Percentiles rank a stretch among this genome's conserved stretches.
Evolutionary conservation across 2,888 invertebrate species (phyloP).

Genomic region (Macropis europaea): DNA sequence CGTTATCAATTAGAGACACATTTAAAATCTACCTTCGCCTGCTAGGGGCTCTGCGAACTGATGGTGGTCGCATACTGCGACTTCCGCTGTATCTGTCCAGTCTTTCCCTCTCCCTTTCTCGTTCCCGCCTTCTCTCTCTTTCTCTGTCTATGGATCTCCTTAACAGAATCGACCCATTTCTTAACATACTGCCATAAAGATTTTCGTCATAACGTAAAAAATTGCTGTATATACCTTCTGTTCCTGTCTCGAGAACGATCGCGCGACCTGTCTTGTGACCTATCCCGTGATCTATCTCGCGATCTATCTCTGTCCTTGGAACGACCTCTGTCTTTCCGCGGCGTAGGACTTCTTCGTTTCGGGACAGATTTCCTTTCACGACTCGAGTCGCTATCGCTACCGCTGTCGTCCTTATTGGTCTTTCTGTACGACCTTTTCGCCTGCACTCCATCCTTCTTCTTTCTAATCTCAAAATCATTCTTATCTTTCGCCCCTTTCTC

Average conservation of each 20-base stretch:
- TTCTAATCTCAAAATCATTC: constrained; percentile 86
- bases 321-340: constrained; percentile 77
- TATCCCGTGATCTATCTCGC: constrained; percentile 78
- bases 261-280: constrained; percentile 79
- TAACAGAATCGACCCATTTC: constrained; percentile 5
- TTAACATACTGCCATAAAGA: constrained; percentile 14
- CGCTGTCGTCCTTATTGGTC: constrained; percentile 91
- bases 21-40: constrained; percentile 73
- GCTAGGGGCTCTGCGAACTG: constrained; percentile 74
- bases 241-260: constrained; percentile 79
- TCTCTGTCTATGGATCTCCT: constrained; percentile 75
- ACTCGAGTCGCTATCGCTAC: constrained; percentile 82
- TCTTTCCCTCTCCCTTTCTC: constrained; percentile 76
- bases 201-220: neutral
- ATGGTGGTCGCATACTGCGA: constrained; percentile 78
- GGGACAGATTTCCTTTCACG: constrained; percentile 81
- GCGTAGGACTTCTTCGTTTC: constrained; percentile 74
- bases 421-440: constrained; percentile 92
- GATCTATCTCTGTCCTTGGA: constrained; percentile 77
- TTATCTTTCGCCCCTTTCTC: constrained; percentile 78
- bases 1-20: neutral
- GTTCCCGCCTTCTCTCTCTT: constrained; percentile 76
- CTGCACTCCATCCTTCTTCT: constrained; percentile 91
- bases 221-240: constrained; percentile 66
- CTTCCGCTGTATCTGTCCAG: constrained; percentile 75